Percentiles rank a stretch among this genome's conserved stretches.
Conservation (phyloP, 2,113 vertebrate species). For the Nicator chloris region DNA sequence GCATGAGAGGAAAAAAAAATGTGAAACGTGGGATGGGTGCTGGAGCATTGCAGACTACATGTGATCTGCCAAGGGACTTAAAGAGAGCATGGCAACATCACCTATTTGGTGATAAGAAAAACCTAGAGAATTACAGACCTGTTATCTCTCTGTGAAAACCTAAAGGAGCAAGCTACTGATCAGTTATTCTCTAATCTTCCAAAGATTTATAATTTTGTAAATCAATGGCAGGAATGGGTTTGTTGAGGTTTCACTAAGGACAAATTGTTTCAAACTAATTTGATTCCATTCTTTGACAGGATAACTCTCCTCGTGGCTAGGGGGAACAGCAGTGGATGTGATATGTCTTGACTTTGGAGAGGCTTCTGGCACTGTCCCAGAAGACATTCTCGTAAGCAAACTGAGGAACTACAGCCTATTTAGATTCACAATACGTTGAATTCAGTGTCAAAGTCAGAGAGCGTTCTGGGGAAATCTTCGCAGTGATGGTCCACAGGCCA, state of each 20-base stretch:
- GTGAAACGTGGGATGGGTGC: rapidly evolving
- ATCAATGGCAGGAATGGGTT: not conserved
- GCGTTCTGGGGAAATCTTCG: not conserved
- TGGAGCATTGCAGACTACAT: not conserved
- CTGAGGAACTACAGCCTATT: not conserved
- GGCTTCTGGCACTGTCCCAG: conserved; percentile 36
- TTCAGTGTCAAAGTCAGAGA: not conserved
- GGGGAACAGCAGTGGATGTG: not conserved
- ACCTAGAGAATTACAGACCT: not conserved
- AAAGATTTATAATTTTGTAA: not conserved
- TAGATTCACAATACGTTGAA: not conserved
- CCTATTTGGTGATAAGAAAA: not conserved
- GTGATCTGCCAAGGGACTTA: not conserved
- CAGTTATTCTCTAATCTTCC: not conserved
- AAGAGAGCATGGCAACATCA: not conserved
- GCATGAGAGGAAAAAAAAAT: not conserved
- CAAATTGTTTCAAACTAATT: not conserved
- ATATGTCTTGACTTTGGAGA: conserved; percentile 28
- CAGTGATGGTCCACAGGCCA: not conserved
- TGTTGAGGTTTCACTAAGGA: conserved; percentile 14
- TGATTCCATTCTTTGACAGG: conserved; percentile 21
- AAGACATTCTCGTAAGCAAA: not conserved
- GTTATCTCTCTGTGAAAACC: not conserved
- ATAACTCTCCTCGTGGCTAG: not conserved
- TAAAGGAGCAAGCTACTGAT: not conserved